Evolutionary conservation across 2,888 invertebrate genomes (phyloP), one percentile per base, ranked within the genome.

Genomic region (Acanthosepion esculentum): DNA sequence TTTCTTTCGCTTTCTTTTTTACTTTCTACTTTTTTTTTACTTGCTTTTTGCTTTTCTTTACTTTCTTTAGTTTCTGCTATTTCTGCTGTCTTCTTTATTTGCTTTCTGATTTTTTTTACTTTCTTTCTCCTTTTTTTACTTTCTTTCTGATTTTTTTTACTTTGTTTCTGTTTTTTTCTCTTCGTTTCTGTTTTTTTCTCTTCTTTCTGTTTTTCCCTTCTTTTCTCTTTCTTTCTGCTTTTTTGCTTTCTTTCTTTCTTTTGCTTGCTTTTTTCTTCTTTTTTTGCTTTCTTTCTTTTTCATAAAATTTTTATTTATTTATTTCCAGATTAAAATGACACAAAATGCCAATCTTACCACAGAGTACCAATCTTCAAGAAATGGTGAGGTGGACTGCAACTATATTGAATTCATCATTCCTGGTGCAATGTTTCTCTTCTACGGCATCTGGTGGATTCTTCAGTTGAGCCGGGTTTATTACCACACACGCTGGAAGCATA

Each of bases 401-500:
- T 92, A 94, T 64, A 12, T 94, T 18, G 94, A 94, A 20, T 94
- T 94, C 59, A 10, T 94, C 41, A 26, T 94, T 7, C 94, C 55
- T 12, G 94, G 94, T 33, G 64, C 41, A 8, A 55, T 94, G 64
- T 94, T 94, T 41, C 50, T 64, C 7, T 20, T 94, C 41, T 94
- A 59, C 29, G 50, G 53, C 5, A 2, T 94, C 29, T 94, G 94
- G 94, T 94, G 94, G 94, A 33, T 55, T 3, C 15, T 94, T 10
- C 94, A 94, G 41, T 15, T 55, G 10, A 94, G 64, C n/a, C 55
- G 64, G 1, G 55, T 64, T 33, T 94, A 33, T 41, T 94, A 53
- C 29, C 55, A 55, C 48, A 64, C 55, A 12, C 50, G 94, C 26
- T 94, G 94, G 94, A 94, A 94, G 59, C 94, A 94, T 41, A 18